Evolutionary conservation across 2,113 vertebrate genomes (phyloP).

Genomic region (Myotis brandtii): DNA sequence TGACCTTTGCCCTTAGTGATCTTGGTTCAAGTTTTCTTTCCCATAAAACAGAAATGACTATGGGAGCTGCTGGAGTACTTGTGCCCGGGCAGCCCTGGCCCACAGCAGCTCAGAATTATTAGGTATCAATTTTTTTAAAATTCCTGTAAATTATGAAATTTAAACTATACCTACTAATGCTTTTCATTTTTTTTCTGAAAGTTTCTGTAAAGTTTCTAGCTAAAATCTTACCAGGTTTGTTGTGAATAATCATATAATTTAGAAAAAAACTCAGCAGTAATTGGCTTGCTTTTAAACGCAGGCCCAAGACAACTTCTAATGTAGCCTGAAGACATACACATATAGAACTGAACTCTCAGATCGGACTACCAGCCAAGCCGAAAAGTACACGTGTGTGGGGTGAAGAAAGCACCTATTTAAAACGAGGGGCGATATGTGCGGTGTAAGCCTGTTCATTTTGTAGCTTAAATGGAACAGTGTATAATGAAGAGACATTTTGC

Average conservation of each 20-base stretch:
- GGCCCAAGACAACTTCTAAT: background rate
- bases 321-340: background rate
- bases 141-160: background rate
- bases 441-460: conserved; percentile 76
- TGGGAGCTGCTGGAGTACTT: background rate
- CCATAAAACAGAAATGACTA: background rate
- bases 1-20: background rate
- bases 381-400: background rate
- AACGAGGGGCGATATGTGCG: conserved; percentile 31
- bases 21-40: background rate
- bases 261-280: background rate
- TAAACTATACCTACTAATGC: background rate
- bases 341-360: background rate
- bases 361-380: rapidly evolving
- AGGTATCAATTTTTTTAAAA: background rate
- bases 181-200: background rate
- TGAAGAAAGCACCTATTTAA: background rate
- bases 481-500: conserved; percentile 75
- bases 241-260: background rate
- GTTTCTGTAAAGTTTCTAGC: background rate
- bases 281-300: background rate
- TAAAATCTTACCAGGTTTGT: background rate
- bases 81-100: rapidly evolving
- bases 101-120: background rate
- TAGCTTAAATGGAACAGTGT: conserved; percentile 74